Percentiles rank a stretch among this genome's conserved stretches.
These are phyloP conservation scores for Tipula helvola DNA, from an alignment of 2,888 invertebrate species.

Conservation along the genomic window DNA sequence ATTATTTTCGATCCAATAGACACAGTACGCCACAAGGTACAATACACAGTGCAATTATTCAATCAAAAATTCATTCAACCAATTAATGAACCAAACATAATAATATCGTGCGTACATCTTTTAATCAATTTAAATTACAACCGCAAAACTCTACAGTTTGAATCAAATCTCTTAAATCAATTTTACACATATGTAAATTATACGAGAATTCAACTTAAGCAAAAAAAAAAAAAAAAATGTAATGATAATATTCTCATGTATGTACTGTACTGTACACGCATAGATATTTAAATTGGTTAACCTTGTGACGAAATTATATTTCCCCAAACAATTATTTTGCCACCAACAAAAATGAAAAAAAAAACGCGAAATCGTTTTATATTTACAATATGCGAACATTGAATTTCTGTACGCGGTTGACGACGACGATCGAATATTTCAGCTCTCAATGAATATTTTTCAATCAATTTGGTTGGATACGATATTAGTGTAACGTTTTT, in stretches of 20 bases:
- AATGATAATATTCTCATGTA: not conserved
- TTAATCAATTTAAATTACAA: not conserved
- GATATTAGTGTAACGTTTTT: not conserved
- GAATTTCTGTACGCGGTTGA: not conserved
- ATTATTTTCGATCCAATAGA: not conserved
- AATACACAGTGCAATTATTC: not conserved
- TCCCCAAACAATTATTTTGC: conserved; percentile 9
- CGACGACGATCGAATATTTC: not conserved
- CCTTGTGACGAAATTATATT: conserved; percentile 8
- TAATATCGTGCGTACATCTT: not conserved
- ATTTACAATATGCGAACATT: not conserved
- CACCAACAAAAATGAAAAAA: not conserved
- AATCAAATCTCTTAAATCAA: not conserved
- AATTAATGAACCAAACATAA: not conserved
- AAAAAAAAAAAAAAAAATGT: not conserved
- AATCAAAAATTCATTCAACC: not conserved
- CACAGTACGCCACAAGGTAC: not conserved
- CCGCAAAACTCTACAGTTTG: not conserved
- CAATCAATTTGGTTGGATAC: not conserved
- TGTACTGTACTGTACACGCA: not conserved
- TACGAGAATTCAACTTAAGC: not conserved
- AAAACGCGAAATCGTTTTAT: not conserved
- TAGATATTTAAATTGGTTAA: not conserved
- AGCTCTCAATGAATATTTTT: not conserved
- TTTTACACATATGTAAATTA: not conserved